Conservation (phyloP, 2,113 vertebrate genomes). For the Plestiodon gilberti region DNA sequence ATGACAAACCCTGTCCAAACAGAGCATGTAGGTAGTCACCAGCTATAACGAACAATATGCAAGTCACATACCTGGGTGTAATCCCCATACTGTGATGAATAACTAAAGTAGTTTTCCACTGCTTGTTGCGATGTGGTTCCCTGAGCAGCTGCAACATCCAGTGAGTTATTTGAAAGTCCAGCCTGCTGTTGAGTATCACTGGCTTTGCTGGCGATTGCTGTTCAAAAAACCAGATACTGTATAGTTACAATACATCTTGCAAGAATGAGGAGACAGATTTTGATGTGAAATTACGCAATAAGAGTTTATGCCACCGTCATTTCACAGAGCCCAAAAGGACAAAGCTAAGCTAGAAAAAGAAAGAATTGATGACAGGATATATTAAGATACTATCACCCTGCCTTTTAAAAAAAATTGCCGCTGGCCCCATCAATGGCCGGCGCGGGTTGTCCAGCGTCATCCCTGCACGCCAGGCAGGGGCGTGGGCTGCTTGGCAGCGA, state of each 20-base stretch:
- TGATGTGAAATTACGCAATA: not conserved
- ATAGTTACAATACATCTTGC: not conserved
- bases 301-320: not conserved
- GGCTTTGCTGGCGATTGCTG: conserved; percentile 81
- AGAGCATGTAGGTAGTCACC: not conserved
- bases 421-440: too few relatives aligned
- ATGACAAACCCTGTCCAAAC: not conserved
- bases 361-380: not conserved
- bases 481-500: too few relatives aligned
- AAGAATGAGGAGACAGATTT: too few relatives aligned
- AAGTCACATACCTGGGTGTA: conserved; percentile 74
- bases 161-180: conserved; percentile 70
- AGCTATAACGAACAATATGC: not conserved
- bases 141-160: conserved; percentile 82
- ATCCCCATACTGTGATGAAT: conserved; percentile 84
- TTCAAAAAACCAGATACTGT: conserved; percentile 43
- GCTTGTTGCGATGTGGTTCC: conserved; percentile 76
- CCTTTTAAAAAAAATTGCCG: too few relatives aligned
- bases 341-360: not conserved
- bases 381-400: not conserved
- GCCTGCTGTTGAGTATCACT: conserved; percentile 72
- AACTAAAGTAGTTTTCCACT: conserved; percentile 80
- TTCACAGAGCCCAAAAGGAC: not conserved
- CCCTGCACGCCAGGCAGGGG: too few relatives aligned
- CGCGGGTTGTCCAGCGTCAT: too few relatives aligned